These are phyloP conservation scores for Sinosuthora webbiana DNA, from an alignment of 2,113 vertebrate genomes.

Conservation along the genomic window DNA sequence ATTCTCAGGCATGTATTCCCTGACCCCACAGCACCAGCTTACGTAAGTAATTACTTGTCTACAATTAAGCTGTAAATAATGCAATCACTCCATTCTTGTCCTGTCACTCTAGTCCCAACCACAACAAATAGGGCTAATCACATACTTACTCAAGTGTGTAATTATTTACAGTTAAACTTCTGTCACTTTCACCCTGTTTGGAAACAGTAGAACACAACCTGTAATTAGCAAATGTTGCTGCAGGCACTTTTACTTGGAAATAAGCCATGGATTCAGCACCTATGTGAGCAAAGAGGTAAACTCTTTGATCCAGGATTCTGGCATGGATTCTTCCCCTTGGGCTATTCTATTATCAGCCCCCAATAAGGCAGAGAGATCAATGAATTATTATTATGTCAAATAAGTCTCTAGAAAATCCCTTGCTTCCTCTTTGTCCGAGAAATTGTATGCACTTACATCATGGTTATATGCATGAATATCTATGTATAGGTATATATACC, in stretches of 20 bases:
- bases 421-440: neutral
- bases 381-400: slow-evolving; percentile 62
- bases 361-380: slow-evolving; percentile 69
- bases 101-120: slow-evolving; percentile 76
- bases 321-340: slow-evolving; percentile 53
- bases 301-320: slow-evolving; percentile 74
- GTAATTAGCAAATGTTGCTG: slow-evolving; percentile 81
- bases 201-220: slow-evolving; percentile 83
- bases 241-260: slow-evolving; percentile 77
- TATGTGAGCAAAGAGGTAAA: slow-evolving; percentile 62
- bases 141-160: slow-evolving; percentile 83
- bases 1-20: slow-evolving; percentile 53
- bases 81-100: slow-evolving; percentile 82
- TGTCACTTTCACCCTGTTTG: slow-evolving; percentile 85
- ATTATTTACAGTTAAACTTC: slow-evolving; percentile 86
- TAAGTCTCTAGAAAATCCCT: slow-evolving; percentile 52
- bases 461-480: neutral
- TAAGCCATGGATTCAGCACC: slow-evolving; percentile 74
- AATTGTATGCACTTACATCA: neutral
- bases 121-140: slow-evolving; percentile 84
- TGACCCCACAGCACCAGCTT: slow-evolving; percentile 69
- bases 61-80: slow-evolving; percentile 85
- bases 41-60: slow-evolving; percentile 79
- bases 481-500: neutral
- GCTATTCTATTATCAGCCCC: slow-evolving; percentile 58